Conservation (phyloP, 2,113 vertebrate species). For the Rhinogobius similis region DNA sequence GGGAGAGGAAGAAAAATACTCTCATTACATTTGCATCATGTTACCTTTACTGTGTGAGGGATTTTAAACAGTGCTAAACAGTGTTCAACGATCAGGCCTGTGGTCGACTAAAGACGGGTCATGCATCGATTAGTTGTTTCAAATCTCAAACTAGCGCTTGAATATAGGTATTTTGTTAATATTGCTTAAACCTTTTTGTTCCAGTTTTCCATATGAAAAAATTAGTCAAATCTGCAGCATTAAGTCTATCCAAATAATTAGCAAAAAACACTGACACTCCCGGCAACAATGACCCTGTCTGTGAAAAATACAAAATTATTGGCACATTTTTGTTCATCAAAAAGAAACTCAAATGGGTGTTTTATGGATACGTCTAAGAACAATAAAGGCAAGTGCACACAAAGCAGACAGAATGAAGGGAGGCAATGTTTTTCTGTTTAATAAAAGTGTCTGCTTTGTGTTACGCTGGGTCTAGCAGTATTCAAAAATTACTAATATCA, state of each 20-base stretch:
- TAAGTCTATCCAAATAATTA: neutral
- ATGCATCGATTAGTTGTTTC: no score
- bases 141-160: no score
- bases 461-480: neutral
- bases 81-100: neutral
- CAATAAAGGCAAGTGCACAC: neutral
- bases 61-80: neutral
- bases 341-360: neutral
- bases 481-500: constrained; percentile 3
- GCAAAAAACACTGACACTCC: no score
- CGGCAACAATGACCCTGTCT: no score
- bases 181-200: no score
- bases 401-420: neutral
- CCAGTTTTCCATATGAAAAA: no score
- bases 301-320: neutral
- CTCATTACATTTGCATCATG: constrained; percentile 18
- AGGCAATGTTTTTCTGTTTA: neutral
- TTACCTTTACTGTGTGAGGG: neutral
- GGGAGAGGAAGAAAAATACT: constrained; percentile 20
- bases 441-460: neutral
- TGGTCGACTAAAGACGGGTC: neutral
- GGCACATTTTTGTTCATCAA: neutral
- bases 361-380: neutral
- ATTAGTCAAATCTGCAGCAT: neutral
- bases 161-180: no score